Evolutionary conservation across 2,888 invertebrate genomes (phyloP).

Genomic region (Tetranychus piercei): DNA sequence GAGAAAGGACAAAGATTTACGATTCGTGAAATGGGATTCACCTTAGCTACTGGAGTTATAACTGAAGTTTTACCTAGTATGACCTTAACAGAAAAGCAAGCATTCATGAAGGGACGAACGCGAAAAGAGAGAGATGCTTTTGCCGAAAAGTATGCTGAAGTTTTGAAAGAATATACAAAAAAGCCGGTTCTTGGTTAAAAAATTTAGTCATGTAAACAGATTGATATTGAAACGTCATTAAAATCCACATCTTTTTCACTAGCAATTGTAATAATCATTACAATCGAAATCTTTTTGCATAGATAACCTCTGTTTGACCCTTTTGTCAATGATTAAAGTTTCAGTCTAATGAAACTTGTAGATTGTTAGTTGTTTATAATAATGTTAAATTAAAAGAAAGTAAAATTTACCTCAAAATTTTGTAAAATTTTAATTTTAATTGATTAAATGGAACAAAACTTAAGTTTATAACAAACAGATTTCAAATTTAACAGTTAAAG

Average conservation of each 20-base stretch:
- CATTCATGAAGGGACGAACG: constrained; percentile 60
- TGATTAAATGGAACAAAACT: too few relatives aligned
- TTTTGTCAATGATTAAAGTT: too few relatives aligned
- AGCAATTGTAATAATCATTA: too few relatives aligned
- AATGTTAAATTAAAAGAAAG: too few relatives aligned
- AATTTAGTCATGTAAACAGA: not conserved
- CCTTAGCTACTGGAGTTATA: constrained; percentile 82
- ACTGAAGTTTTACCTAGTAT: constrained; percentile 52
- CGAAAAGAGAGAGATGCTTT: constrained; percentile 45
- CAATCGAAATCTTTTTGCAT: too few relatives aligned
- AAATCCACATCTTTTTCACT: not conserved
- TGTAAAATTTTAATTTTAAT: too few relatives aligned
- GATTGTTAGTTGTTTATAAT: too few relatives aligned
- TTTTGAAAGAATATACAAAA: not conserved
- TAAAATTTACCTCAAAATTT: too few relatives aligned
- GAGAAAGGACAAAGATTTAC: constrained; percentile 86
- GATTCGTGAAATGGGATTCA: constrained; percentile 56
- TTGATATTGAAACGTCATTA: not conserved
- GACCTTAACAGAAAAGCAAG: constrained; percentile 47
- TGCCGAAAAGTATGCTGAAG: not conserved
- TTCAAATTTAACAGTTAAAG: too few relatives aligned
- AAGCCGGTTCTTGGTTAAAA: not conserved
- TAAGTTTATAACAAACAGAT: too few relatives aligned
- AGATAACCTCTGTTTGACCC: too few relatives aligned
- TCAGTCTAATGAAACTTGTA: too few relatives aligned